These are phyloP conservation scores for Eulemur mongoz DNA, from an alignment of 2,797 vertebrate genomes.

Conservation along the genomic window DNA sequence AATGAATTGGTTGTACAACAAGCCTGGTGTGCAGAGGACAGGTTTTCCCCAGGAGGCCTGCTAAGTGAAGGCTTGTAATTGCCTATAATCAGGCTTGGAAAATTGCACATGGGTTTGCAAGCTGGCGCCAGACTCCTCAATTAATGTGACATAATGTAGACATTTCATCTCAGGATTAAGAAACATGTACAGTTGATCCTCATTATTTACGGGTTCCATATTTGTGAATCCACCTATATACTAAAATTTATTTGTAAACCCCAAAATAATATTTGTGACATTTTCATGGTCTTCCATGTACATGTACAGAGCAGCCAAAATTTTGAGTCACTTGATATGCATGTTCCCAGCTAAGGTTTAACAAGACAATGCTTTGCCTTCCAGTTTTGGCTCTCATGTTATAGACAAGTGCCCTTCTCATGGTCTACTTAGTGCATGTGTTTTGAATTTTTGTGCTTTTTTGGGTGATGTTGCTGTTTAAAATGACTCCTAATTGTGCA, in stretches of 20 bases:
- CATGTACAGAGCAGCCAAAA: neutral
- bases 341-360: neutral
- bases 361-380: neutral
- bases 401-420: neutral
- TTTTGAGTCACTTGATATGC: neutral
- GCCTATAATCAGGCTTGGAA: neutral
- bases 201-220: neutral
- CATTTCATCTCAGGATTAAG: neutral
- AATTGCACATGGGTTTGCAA: neutral
- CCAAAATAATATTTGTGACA: too few species aligned
- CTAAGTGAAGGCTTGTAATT: neutral
- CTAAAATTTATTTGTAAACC: neutral
- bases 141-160: neutral
- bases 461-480: neutral
- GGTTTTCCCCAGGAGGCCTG: neutral
- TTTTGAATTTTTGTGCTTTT: neutral
- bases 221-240: neutral
- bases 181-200: neutral
- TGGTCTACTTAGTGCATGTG: neutral
- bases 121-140: neutral
- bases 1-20: neutral
- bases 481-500: neutral
- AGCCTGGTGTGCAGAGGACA: neutral
- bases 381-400: neutral
- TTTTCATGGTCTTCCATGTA: neutral